Base-by-base conservation (phyloP, 2,888 invertebrate species). In the Dryomyza anilis region DNA sequence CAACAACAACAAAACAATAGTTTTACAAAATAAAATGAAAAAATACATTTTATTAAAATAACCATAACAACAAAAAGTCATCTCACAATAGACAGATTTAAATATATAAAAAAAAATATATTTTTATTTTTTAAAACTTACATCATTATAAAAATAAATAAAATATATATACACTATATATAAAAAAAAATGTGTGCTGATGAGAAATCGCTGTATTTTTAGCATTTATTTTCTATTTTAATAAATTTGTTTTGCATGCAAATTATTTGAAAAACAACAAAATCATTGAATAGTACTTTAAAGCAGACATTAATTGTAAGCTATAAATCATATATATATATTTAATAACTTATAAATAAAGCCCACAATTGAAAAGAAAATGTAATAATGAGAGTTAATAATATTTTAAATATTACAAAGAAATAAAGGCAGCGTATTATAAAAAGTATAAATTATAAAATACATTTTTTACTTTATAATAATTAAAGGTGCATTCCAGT, bases 361-460 rank as follows among this genome's bases (percentile, higher is more conserved):
- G n/a, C n/a, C n/a, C n/a, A n/a, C n/a, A n/a, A n/a, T n/a, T n/a
- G n/a, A n/a, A n/a, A n/a, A n/a, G n/a, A n/a, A 43, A 16, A 16
- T n/a, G n/a, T 50, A 58, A n/a, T 19, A 16, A 45, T 45, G 30
- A 30, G 30, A 50, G 39, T 25, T 50, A 23, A 23, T 36, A 16
- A 58, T 58, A 58, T 58, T 58, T 58, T 58, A 58, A 58, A 45
- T 58, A 58, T 58, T 58, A 45, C 29, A 29, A 58, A 52, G 25
- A 43, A 58, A 58, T 58, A 58, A 58, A 58, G 58, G 58, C 58
- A 46, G 55, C 45, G 43, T 58, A 45, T 45, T 45, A 27, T 25
- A 5, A 50, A 50, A 4, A 43, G 4, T n/a, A 12, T n/a, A n/a
- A 43, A 33, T 8, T 33, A 33, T 33, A 33, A 33, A 33, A 12